Evolutionary conservation across 1,140 invertebrate genomes (phyloP).

Genomic region (Trachymyrmex cornetzi): DNA sequence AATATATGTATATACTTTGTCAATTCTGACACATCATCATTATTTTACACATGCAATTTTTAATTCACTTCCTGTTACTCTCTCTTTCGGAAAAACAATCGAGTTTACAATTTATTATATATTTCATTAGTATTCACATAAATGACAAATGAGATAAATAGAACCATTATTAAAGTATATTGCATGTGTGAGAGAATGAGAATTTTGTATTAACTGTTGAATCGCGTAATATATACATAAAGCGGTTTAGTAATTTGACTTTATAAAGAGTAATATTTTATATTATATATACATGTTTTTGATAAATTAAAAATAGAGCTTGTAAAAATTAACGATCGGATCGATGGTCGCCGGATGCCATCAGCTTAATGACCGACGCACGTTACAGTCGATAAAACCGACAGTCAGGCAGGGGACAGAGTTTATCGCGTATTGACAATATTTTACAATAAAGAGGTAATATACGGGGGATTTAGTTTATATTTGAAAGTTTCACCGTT

Average conservation of each 20-base stretch:
- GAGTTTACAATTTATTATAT: neutral
- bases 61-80: neutral
- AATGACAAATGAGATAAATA: neutral
- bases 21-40: neutral
- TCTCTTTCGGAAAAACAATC: conserved; percentile 22
- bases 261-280: neutral
- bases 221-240: conserved; percentile 3
- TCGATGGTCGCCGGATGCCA: neutral
- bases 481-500: conserved; percentile 65
- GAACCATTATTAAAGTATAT: neutral
- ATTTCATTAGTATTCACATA: neutral
- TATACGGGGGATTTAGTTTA: conserved; percentile 68
- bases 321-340: conserved; percentile 38
- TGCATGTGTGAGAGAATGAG: neutral
- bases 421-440: conserved; percentile 71
- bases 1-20: neutral
- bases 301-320: conserved; percentile 18
- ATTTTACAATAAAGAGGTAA: conserved; percentile 69
- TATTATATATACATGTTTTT: conserved; percentile 11
- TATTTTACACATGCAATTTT: conserved; percentile 3
- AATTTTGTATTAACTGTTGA: neutral
- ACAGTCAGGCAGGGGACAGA: neutral
- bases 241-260: neutral
- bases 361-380: conserved; percentile 4
- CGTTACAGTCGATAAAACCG: conserved; percentile 51